A percentile compares a stretch with the other conserved stretches of the same genome.
Evolutionary conservation across 2,888 invertebrate genomes (phyloP).

Genomic region (Chalcis sispes): DNA sequence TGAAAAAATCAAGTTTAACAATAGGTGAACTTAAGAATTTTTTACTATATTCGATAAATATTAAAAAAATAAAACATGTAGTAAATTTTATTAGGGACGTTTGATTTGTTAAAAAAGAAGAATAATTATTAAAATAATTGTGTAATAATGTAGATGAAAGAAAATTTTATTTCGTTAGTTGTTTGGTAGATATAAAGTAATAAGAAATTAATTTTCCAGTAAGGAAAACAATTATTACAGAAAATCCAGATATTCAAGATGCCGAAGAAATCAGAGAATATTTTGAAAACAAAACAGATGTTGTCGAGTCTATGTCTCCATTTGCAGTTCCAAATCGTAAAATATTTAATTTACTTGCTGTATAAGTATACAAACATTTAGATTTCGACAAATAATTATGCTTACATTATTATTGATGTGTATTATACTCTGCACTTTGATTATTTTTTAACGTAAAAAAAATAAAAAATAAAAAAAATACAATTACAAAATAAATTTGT

Average conservation of each 20-base stretch:
- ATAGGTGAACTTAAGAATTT: slow-evolving; percentile 61
- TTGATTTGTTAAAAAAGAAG: neutral
- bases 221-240: slow-evolving; percentile 81
- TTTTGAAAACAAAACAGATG: slow-evolving; percentile 61
- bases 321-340: slow-evolving; percentile 71
- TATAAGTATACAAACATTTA: slow-evolving; percentile 30
- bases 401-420: slow-evolving; percentile 10
- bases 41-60: too few relatives aligned
- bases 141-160: too few relatives aligned
- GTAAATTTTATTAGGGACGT: neutral
- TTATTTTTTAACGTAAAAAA: neutral
- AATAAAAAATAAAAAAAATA: neutral
- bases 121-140: slow-evolving; percentile 7
- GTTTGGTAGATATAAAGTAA: too few relatives aligned
- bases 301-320: slow-evolving; percentile 63
- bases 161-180: too few relatives aligned
- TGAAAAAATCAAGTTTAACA: slow-evolving; percentile 65
- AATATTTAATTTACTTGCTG: neutral
- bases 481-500: too few relatives aligned
- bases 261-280: slow-evolving; percentile 77
- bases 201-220: slow-evolving; percentile 63
- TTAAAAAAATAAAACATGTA: slow-evolving; percentile 1
- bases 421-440: neutral
- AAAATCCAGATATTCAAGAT: slow-evolving; percentile 84
- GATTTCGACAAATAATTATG: too few relatives aligned